phyloP scores from a whole-genome alignment of 2,113 vertebrate genomes.

The Pristiophorus japonicus region DNA sequence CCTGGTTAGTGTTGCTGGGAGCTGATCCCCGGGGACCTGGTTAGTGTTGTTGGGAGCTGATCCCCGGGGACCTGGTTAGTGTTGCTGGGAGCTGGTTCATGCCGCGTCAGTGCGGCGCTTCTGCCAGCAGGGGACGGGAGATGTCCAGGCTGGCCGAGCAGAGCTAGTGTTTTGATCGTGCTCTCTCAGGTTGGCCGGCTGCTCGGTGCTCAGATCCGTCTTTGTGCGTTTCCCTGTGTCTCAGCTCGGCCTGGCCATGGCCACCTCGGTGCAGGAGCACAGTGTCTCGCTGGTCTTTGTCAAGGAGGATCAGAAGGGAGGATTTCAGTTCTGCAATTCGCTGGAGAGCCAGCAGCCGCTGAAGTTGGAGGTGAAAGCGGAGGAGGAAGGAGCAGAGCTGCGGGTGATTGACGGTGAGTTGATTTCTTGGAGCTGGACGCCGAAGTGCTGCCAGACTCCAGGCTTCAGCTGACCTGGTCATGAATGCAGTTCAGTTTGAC shows the following conservation, averaged over 20 bases:
- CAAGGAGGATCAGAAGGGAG: conserved; percentile 41
- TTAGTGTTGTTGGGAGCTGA: no score
- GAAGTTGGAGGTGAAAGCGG: conserved; percentile 40
- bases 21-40: no score
- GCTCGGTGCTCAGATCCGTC: not conserved
- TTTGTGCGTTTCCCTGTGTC: not conserved
- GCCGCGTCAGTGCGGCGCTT: not conserved
- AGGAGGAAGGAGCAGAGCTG: conserved; percentile 32
- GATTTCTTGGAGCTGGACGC: not conserved
- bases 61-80: no score
- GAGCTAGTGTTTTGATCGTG: not conserved
- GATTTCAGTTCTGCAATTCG: conserved; percentile 26
- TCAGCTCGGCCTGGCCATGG: not conserved
- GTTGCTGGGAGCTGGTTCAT: no score
- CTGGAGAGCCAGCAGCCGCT: not conserved
- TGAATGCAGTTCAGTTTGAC: not conserved
- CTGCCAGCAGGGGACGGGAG: conserved; percentile 24
- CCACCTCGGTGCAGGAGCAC: not conserved
- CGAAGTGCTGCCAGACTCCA: not conserved
- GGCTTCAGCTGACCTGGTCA: not conserved
- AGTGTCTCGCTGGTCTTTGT: conserved; percentile 38
- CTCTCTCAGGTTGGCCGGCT: not conserved
- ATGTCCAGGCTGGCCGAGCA: not conserved
- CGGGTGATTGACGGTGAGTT: conserved; percentile 43
- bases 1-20: no score